phyloP scores from a whole-genome alignment of 2,888 invertebrate genomes.

The Clepsis dumicolana region DNA sequence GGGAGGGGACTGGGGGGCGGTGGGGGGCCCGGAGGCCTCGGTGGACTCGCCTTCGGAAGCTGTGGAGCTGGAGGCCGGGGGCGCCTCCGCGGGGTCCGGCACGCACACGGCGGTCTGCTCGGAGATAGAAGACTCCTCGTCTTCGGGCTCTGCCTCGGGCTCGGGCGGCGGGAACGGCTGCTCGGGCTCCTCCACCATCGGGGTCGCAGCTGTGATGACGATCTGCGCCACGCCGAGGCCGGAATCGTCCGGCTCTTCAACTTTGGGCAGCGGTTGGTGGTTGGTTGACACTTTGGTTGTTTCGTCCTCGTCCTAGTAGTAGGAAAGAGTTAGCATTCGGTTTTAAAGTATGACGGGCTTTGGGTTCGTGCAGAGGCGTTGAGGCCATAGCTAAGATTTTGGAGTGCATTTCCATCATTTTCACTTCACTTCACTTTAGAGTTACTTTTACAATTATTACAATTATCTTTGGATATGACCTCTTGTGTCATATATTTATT shows the following conservation, averaged over 20 bases:
- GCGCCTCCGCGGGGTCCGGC: constrained; percentile 82
- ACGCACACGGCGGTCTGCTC: constrained; percentile 81
- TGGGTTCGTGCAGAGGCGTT: constrained; percentile 26
- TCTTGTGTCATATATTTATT: background rate
- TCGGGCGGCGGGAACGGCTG: constrained; percentile 90
- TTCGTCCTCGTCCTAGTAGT: constrained; percentile 55
- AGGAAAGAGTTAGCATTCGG: constrained; percentile 15
- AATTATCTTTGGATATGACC: background rate
- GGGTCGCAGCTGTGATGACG: constrained; percentile 97
- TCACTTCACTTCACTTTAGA: background rate
- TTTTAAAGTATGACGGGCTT: background rate
- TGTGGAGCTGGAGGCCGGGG: constrained; percentile 87
- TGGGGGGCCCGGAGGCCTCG: constrained; percentile 87
- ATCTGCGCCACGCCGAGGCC: constrained; percentile 95
- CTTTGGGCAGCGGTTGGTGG: constrained; percentile 55
- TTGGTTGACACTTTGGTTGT: constrained; percentile 8
- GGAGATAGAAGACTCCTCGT: constrained; percentile 80
- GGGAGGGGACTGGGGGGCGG: constrained; percentile 85
- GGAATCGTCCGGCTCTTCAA: constrained; percentile 82
- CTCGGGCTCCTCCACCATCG: constrained; percentile 95
- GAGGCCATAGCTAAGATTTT: constrained; percentile 16
- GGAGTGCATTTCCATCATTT: background rate
- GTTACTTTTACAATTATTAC: too few species aligned
- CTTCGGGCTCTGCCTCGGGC: constrained; percentile 62
- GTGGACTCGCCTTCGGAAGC: constrained; percentile 89